Percentiles rank a stretch among this genome's conserved stretches.
phyloP scores from a whole-genome alignment of 2,797 vertebrate species.

The Oryzias dopingdopingensis region DNA sequence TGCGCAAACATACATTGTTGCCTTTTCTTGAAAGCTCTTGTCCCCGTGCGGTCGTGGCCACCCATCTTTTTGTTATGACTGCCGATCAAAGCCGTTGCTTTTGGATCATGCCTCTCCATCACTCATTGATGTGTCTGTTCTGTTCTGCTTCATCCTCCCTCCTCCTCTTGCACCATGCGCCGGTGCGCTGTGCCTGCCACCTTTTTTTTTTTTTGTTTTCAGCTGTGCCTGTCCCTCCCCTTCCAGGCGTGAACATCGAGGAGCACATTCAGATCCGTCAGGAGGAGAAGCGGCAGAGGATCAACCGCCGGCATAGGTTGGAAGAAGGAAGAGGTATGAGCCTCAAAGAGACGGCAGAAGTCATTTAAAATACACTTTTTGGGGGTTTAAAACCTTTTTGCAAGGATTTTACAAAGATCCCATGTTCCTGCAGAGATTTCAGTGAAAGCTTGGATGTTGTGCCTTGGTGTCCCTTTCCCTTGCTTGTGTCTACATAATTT shows the following conservation, averaged over 20 bases:
- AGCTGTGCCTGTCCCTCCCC: slow-evolving; percentile 97
- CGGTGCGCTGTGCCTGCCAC: slow-evolving; percentile 61
- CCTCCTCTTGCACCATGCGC: slow-evolving; percentile 56
- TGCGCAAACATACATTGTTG: slow-evolving; percentile 8
- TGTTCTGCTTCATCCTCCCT: slow-evolving; percentile 65
- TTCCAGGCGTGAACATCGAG: slow-evolving; percentile 97
- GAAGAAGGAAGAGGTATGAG: slow-evolving; percentile 95
- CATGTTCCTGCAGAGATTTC: slow-evolving; percentile 8
- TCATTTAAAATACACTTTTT: slow-evolving; percentile 1
- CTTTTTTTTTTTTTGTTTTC: slow-evolving; percentile 72
- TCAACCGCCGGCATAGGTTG: slow-evolving; percentile 91
- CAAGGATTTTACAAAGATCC: slow-evolving; percentile 1
- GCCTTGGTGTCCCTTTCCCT: slow-evolving; percentile 63
- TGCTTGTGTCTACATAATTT: slow-evolving; percentile 60
- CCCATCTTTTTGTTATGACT: slow-evolving; percentile 29
- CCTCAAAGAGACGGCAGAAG: slow-evolving; percentile 5
- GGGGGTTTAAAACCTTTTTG: slow-evolving; percentile 10
- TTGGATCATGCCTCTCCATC: slow-evolving; percentile 61
- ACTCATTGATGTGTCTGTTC: slow-evolving; percentile 75
- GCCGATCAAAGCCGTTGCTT: slow-evolving; percentile 60
- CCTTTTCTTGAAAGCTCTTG: slow-evolving; percentile 32
- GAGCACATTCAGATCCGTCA: slow-evolving; percentile 97
- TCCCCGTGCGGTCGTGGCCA: slow-evolving; percentile 9
- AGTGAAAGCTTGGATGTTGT: slow-evolving; percentile 58
- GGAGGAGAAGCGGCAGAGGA: slow-evolving; percentile 96